Evolutionary conservation across 1,140 invertebrate species (phyloP), one percentile per base, ranked within the genome.

Genomic region (Papilio helenus): DNA sequence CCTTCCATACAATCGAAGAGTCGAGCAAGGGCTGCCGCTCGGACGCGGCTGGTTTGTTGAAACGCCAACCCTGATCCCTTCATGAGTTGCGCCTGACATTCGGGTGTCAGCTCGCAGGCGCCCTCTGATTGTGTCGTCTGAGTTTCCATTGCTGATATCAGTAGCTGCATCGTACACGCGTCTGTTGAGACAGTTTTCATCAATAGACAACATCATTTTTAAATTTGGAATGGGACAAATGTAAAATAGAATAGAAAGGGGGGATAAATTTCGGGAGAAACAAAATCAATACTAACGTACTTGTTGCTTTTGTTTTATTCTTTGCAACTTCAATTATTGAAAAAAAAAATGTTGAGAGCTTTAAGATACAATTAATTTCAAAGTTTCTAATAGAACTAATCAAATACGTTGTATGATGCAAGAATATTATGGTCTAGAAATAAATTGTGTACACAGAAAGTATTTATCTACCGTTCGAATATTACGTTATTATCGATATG

Each of bases 1-100:
- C 87, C 87, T 68, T 92, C 92, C 87, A 93, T 87, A 61, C 92
- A 94, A 26, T 93, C 92, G 72, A 94, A 94, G 8, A 91, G 74
- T 8, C 89, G 85, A n/a, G 93, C 85, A 10, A 94, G 72, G 14
- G 86, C 77, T 68, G 89, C 86, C 0, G 90, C 88, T 29, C 90
- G 87, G n/a, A 93, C 79, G 1, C 93, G 86, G 51, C 88, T 93
- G 1, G 89, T 94, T 80, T 94, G 92, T 79, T 94, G 92, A 76
- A 90, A 93, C 0, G 91, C 90, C 2, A 94, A 82, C 0, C 89
- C 91, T 12, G 92, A 93, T 0, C 92, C 91, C 46, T 91, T 88
- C 79, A 93, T 88, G 0, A 94, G 16, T 78, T 94, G 92, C 12
- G 83, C 80, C 49, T 86, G 84, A 79, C 92, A 94, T 85, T 94